A percentile compares a stretch with the other conserved stretches of the same genome.
These are phyloP conservation scores for Eristalinus aeneus DNA, from an alignment of 2,888 invertebrate species.

Conservation along the genomic window DNA sequence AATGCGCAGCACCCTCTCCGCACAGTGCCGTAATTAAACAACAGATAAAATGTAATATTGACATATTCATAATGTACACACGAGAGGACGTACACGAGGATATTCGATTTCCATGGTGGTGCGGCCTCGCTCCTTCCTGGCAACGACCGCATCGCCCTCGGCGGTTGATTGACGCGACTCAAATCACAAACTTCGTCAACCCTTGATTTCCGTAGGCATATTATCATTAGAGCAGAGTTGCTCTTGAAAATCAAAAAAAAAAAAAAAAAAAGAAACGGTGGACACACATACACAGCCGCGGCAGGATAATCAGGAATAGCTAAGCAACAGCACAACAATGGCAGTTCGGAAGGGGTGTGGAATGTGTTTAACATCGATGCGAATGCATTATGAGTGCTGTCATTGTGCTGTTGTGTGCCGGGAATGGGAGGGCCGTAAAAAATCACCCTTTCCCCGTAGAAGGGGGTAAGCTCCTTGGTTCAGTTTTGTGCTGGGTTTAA, in stretches of 20 bases:
- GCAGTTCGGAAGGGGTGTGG: slow-evolving; percentile 63
- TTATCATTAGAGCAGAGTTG: slow-evolving; percentile 24
- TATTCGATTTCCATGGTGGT: slow-evolving; percentile 56
- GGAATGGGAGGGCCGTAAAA: neutral
- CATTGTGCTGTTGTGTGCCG: slow-evolving; percentile 46
- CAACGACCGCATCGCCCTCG: slow-evolving; percentile 24
- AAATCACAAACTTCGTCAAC: slow-evolving; percentile 67
- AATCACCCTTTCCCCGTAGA: slow-evolving; percentile 21
- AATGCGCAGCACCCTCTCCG: slow-evolving; percentile 45
- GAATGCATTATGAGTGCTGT: slow-evolving; percentile 65
- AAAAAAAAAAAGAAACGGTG: neutral
- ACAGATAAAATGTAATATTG: slow-evolving; percentile 68
- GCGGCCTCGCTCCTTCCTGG: neutral
- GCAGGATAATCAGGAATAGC: slow-evolving; percentile 50
- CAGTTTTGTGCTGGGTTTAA: slow-evolving; percentile 31
- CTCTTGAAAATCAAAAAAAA: slow-evolving; percentile 42
- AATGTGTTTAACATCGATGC: slow-evolving; percentile 62
- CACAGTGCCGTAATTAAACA: slow-evolving; percentile 64
- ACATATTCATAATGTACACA: slow-evolving; percentile 61
- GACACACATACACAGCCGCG: slow-evolving; percentile 16
- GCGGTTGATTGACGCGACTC: slow-evolving; percentile 61
- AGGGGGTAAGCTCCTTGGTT: slow-evolving; percentile 48
- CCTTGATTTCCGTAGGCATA: slow-evolving; percentile 50
- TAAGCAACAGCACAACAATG: slow-evolving; percentile 53
- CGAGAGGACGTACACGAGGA: slow-evolving; percentile 28